These are phyloP conservation scores for Pangasius macronema DNA, from an alignment of 2,797 vertebrate species.

Conservation along the genomic window DNA sequence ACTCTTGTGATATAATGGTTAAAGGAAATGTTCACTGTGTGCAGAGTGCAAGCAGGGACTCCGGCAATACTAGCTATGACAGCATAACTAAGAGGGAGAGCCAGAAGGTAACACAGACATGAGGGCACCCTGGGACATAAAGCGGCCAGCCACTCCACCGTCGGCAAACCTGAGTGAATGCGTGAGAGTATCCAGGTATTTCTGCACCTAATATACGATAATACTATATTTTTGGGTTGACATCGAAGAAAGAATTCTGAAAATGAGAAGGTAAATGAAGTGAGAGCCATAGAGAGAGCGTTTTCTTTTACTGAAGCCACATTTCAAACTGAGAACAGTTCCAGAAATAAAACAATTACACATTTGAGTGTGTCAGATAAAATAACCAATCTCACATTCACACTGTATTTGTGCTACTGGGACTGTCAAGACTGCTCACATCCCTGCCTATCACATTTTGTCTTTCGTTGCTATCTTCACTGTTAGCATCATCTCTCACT, in stretches of 20 bases:
- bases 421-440: not conserved
- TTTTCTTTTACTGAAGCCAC: not conserved
- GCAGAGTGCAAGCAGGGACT: too few relatives aligned
- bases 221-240: not conserved
- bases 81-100: too few relatives aligned
- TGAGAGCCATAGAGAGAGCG: not conserved
- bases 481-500: not conserved
- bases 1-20: too few relatives aligned
- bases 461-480: slow-evolving; percentile 4
- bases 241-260: not conserved
- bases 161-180: too few relatives aligned
- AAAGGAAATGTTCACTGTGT: too few relatives aligned
- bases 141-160: too few relatives aligned
- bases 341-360: slow-evolving; percentile 4
- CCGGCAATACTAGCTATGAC: too few relatives aligned
- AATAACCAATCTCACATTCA: slow-evolving; percentile 7
- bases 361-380: slow-evolving; percentile 22
- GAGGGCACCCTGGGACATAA: too few relatives aligned
- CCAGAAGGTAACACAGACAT: too few relatives aligned
- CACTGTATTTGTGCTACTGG: not conserved
- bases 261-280: not conserved
- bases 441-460: slow-evolving; percentile 1
- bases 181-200: not conserved
- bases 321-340: not conserved
- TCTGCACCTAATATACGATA: not conserved